Conservation (phyloP, 2,113 vertebrate genomes). For the Verasper variegatus region DNA sequence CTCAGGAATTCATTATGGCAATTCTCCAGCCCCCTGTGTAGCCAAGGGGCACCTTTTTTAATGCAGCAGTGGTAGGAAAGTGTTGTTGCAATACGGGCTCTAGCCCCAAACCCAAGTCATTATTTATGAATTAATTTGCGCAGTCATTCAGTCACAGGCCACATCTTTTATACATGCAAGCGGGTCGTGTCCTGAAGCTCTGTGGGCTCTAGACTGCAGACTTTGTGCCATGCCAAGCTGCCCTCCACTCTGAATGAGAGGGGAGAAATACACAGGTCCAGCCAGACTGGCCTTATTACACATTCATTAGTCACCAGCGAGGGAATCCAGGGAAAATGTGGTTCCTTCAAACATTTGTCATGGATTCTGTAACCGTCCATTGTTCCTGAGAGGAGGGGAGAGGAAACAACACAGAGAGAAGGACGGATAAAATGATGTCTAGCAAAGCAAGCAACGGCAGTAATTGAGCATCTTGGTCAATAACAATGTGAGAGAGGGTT, state of each 20-base stretch:
- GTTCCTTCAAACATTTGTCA: conserved; percentile 60
- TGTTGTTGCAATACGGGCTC: conserved; percentile 76
- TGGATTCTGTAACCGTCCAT: conserved; percentile 51
- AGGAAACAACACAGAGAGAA: conserved; percentile 48
- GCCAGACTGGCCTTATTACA: conserved; percentile 66
- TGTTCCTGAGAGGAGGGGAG: conserved; percentile 31
- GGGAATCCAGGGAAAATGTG: conserved; percentile 40
- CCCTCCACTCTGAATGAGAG: background rate
- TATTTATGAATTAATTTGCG: conserved; percentile 84
- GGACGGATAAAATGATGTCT: conserved; percentile 55
- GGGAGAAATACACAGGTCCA: conserved; percentile 52
- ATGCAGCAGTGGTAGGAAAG: conserved; percentile 75
- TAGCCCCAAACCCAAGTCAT: conserved; percentile 78
- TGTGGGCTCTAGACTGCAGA: conserved; percentile 72
- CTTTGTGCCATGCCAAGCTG: conserved; percentile 62
- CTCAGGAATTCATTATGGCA: conserved; percentile 82
- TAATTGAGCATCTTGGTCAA: conserved; percentile 74
- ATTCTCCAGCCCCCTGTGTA: conserved; percentile 76
- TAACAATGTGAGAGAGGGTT: conserved; percentile 72
- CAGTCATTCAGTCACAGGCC: conserved; percentile 78
- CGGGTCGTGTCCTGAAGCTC: conserved; percentile 79
- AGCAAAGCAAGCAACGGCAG: conserved; percentile 56
- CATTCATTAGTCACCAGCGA: conserved; percentile 68
- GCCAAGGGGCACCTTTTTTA: conserved; percentile 79
- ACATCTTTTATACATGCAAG: conserved; percentile 82